Conservation (phyloP, 2,888 invertebrate species). For the Cordilura impudica region DNA sequence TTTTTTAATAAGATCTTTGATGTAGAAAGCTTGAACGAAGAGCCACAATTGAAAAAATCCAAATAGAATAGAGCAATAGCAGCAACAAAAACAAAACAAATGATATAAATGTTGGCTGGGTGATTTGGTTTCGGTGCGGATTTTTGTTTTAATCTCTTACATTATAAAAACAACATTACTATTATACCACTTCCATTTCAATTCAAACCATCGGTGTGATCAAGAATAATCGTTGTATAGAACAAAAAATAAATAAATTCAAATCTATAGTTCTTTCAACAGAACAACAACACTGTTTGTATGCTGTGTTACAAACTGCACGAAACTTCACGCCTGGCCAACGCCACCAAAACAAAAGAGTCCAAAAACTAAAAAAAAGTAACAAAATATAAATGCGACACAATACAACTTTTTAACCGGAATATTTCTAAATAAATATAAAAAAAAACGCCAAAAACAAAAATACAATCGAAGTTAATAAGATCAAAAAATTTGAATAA, state of each 20-base stretch:
- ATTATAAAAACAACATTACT: not conserved
- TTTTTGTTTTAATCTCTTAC: slow-evolving; percentile 6
- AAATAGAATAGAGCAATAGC: not conserved
- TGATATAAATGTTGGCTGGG: not conserved
- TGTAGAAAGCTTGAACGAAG: slow-evolving; percentile 41
- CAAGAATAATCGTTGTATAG: not conserved
- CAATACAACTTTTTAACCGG: not conserved
- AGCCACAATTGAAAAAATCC: slow-evolving; percentile 18
- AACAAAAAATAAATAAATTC: not conserved
- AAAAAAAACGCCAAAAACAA: not conserved
- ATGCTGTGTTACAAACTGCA: slow-evolving; percentile 51
- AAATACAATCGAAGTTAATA: not conserved
- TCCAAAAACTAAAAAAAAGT: slow-evolving; percentile 12
- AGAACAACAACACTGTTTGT: slow-evolving; percentile 24
- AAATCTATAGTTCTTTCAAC: slow-evolving; percentile 42
- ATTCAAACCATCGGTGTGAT: not conserved
- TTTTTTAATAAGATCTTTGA: slow-evolving; percentile 11
- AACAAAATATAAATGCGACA: slow-evolving; percentile 43
- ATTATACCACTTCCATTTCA: not conserved
- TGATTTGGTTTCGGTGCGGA: too few relatives aligned
- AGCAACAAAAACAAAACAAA: slow-evolving; percentile 12
- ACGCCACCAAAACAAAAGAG: slow-evolving; percentile 54
- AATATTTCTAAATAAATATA: slow-evolving; percentile 1
- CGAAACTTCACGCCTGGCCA: slow-evolving; percentile 64
- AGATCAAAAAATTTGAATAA: not conserved